Percentiles rank a stretch among this genome's conserved stretches.
phyloP scores from a whole-genome alignment of 2,797 vertebrate genomes.

The Perdix hodgsoniae region DNA sequence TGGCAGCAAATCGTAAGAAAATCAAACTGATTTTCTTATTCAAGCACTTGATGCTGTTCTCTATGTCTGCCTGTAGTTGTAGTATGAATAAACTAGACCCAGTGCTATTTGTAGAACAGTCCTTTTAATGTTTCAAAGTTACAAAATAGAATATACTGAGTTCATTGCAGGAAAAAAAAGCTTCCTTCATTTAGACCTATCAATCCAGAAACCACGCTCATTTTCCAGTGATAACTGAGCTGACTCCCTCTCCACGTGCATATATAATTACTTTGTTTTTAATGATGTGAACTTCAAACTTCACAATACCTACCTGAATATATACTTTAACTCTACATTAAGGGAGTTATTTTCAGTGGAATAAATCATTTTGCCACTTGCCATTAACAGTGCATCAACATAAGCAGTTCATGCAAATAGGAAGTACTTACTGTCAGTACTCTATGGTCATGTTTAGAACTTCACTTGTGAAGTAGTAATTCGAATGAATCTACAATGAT shows the following conservation, averaged over 20 bases:
- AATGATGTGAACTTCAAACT: rapidly evolving
- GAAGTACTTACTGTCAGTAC: background rate
- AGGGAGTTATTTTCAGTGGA: background rate
- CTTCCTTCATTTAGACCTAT: background rate
- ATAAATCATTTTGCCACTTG: background rate
- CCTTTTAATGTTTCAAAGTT: background rate
- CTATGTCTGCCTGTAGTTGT: background rate
- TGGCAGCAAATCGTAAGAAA: background rate
- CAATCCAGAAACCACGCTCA: background rate
- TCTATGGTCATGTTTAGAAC: rapidly evolving
- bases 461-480: background rate
- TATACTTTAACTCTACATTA: rapidly evolving
- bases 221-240: background rate
- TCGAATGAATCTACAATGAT: background rate
- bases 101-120: background rate
- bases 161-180: background rate
- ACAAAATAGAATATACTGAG: background rate
- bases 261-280: background rate
- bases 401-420: rapidly evolving
- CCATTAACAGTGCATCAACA: background rate
- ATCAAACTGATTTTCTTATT: background rate
- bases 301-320: background rate
- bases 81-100: background rate
- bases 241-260: background rate
- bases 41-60: background rate